These are phyloP conservation scores for Smutsia temminckii DNA, from an alignment of 2,797 vertebrate species.

Conservation along the genomic window DNA sequence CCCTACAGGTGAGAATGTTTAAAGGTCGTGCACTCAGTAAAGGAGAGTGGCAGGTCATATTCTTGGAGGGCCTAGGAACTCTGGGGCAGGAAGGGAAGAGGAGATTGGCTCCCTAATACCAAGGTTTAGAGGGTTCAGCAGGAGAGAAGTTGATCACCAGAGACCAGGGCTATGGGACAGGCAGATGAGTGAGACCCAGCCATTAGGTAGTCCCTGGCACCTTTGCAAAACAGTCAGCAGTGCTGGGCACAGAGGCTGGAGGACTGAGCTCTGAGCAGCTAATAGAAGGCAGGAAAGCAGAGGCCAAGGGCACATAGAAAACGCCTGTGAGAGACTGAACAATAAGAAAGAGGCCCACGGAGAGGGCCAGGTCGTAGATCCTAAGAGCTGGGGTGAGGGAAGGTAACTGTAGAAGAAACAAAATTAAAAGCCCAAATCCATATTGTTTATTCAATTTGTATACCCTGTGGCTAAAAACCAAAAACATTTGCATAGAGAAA, in stretches of 20 bases:
- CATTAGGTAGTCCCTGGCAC: neutral
- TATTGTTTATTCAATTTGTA: neutral
- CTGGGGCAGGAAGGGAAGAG: neutral
- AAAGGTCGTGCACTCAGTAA: rapidly evolving
- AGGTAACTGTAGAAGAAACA: neutral
- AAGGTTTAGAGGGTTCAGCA: neutral
- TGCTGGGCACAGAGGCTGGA: neutral
- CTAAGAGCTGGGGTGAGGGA: neutral
- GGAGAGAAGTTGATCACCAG: neutral
- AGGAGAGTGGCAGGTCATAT: neutral
- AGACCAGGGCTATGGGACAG: rapidly evolving
- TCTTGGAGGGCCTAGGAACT: rapidly evolving
- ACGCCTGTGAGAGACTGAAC: neutral
- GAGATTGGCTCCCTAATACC: neutral
- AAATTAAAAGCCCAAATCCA: neutral
- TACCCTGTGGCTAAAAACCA: neutral
- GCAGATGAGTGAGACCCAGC: neutral
- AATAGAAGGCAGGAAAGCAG: neutral
- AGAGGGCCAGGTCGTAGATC: neutral
- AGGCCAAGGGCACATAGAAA: neutral
- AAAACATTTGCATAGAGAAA: neutral
- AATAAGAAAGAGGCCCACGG: too few relatives aligned
- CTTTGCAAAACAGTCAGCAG: neutral
- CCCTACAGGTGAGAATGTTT: neutral
- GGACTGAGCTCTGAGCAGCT: neutral